phyloP scores from a whole-genome alignment of 2,888 invertebrate genomes.

The Cephalotes varians region DNA sequence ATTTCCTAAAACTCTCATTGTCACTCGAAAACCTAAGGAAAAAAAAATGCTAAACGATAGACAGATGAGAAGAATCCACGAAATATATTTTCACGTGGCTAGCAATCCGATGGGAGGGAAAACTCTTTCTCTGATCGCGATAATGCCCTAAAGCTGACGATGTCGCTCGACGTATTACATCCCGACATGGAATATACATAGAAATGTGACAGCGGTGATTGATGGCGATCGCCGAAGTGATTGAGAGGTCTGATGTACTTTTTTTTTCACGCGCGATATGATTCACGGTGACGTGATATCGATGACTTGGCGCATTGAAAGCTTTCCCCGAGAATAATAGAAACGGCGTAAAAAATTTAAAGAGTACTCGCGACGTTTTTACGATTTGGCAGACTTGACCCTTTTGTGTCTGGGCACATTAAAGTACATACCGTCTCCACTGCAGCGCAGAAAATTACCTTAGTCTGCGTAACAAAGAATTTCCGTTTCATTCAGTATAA shows the following conservation, averaged over 20 bases:
- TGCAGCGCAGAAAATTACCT: constrained; percentile 9
- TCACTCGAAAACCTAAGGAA: constrained; percentile 29
- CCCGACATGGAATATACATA: constrained; percentile 27
- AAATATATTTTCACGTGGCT: constrained; percentile 13
- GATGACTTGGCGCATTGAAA: constrained; percentile 22
- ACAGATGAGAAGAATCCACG: constrained; percentile 11
- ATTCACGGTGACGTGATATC: constrained; percentile 42
- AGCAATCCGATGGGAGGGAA: background rate
- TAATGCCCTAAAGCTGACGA: constrained; percentile 51
- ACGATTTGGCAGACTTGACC: constrained; percentile 20
- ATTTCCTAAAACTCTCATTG: constrained; percentile 46
- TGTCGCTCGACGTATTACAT: constrained; percentile 55
- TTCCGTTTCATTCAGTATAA: constrained; percentile 1
- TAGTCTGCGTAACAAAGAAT: constrained; percentile 1
- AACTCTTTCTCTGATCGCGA: constrained; percentile 32
- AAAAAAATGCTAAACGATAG: constrained; percentile 56
- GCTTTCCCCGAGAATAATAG: constrained; percentile 20
- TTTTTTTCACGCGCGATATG: constrained; percentile 40
- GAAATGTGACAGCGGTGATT: constrained; percentile 39
- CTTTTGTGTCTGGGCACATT: background rate
- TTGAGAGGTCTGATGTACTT: constrained; percentile 41
- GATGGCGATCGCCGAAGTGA: constrained; percentile 39
- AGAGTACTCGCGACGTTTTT: constrained; percentile 29
- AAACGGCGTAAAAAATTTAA: constrained; percentile 25
- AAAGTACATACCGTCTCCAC: constrained; percentile 7